These are phyloP conservation scores for Drosophila sturtevanti DNA, from an alignment of 1,140 invertebrate species.

Conservation along the genomic window DNA sequence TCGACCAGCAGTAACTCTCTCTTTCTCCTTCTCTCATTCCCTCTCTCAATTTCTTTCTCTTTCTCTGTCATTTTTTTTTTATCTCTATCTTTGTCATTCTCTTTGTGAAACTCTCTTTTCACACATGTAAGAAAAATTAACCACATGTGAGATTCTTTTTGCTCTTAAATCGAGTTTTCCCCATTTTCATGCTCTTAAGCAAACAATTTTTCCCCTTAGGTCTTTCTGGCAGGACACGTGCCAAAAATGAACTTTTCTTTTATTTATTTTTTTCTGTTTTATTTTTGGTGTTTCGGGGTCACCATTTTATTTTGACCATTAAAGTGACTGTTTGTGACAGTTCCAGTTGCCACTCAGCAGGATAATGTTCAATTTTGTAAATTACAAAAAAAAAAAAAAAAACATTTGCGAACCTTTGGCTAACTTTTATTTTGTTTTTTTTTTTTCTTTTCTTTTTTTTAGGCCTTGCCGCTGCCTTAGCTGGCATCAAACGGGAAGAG, in stretches of 20 bases:
- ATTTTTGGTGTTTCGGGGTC: slow-evolving; percentile 11
- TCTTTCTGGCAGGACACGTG: not conserved
- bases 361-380: slow-evolving; percentile 1
- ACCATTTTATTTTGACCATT: slow-evolving; percentile 3
- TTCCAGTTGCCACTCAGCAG: slow-evolving; percentile 20
- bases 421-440: slow-evolving; percentile 26
- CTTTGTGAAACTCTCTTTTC: slow-evolving; percentile 19
- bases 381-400: too few relatives aligned
- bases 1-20: not conserved
- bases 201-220: not conserved
- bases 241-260: not conserved
- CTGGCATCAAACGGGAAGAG: slow-evolving; percentile 82
- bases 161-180: not conserved
- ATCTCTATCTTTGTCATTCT: too few relatives aligned
- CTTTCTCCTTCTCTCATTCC: not conserved
- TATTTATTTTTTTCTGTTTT: not conserved
- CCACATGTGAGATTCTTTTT: not conserved
- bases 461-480: slow-evolving; percentile 83
- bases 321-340: slow-evolving; percentile 38
- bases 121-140: slow-evolving; percentile 26
- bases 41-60: not conserved
- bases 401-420: slow-evolving; percentile 3
- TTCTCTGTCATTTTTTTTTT: too few relatives aligned
- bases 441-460: slow-evolving; percentile 45
- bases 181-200: slow-evolving; percentile 1